Base-by-base conservation (phyloP, 2,113 vertebrate genomes). In the Sterna hirundo region DNA sequence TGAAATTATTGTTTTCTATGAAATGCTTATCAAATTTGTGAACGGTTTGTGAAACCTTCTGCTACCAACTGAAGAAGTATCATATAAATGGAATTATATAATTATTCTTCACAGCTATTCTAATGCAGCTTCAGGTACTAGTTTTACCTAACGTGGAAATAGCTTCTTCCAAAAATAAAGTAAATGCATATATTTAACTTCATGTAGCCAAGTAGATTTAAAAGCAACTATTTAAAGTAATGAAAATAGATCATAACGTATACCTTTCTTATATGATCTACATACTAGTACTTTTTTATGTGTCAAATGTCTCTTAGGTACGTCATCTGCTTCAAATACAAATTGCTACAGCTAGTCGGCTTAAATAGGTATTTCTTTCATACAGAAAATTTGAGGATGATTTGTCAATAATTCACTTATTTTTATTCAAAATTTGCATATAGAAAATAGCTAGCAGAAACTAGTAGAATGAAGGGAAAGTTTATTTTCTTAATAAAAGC, bases 91-190 rank as follows among this genome's bases (percentile, higher is more conserved):
- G 72, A 92, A 91, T 91, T 61, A 94, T 36, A 76, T 91, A 66
- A 96, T 93, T 94, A 93, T 51, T 86, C 88, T 76, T 93, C 91
- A 66, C 58, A 80, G 82, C 60, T 93, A 89, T 92, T 94, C 96
- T 92, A 93, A 85, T 36, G 58, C 44, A 72, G 47, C 86, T 66
- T 47, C 92, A 62, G 38, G 68, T 65, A 62, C 78, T 66, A 54
- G 51, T 91, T 95, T 90, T 64, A 93, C 81, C 66, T 74, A 55
- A 55, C 82, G 44, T 68, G 10, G 77, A 93, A 96, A 88, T 29
- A 88, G 58, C 14, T 76, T 87, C 82, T 58, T 90, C 87, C 81
- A 94, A 93, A 96, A 97, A 96, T 86, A 94, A 90, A 91, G 72
- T 68, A 57, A 69, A 87, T 51, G 75, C 55, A 57, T 70, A 71